Percentiles rank a stretch among this genome's conserved stretches.
Conservation (phyloP, 2,113 vertebrate genomes). For the Syrrhaptes paradoxus region DNA sequence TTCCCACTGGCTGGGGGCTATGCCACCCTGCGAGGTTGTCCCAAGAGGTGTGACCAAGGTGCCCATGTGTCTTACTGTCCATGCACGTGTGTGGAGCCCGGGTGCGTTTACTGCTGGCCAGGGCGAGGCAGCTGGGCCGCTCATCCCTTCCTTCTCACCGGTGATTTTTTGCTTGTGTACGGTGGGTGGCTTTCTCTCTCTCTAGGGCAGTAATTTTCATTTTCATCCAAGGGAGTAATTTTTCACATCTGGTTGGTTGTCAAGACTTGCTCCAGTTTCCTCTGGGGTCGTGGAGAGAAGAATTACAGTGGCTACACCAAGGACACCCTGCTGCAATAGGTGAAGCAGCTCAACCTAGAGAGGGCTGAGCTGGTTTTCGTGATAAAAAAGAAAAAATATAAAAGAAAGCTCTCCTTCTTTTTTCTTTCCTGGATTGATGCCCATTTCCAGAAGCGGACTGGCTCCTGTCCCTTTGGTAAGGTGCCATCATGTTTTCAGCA, state of each 20-base stretch:
- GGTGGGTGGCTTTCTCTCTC: not conserved
- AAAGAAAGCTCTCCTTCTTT: not conserved
- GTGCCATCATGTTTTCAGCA: not conserved
- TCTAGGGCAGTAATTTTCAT: not conserved
- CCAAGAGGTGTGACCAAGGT: not conserved
- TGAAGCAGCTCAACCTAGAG: not conserved
- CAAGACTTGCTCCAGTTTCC: not conserved
- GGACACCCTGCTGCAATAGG: not conserved
- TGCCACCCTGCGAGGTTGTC: not conserved
- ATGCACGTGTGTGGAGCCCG: not conserved
- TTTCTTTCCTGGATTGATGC: not conserved
- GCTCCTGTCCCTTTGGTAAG: not conserved
- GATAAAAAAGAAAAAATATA: not conserved
- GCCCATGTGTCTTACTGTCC: not conserved
- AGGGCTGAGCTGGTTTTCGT: not conserved
- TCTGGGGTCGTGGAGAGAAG: not conserved
- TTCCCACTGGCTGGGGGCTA: not conserved
- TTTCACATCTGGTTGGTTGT: not conserved
- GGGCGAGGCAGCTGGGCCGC: not conserved
- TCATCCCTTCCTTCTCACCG: not conserved
- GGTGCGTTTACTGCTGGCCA: rapidly evolving
- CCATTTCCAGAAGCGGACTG: not conserved
- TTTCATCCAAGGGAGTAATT: not conserved
- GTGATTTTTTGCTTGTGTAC: not conserved
- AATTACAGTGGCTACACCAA: not conserved